A percentile compares a stretch with the other conserved stretches of the same genome.
Conservation (phyloP, 2,113 vertebrate species). For the Stegastes partitus region DNA sequence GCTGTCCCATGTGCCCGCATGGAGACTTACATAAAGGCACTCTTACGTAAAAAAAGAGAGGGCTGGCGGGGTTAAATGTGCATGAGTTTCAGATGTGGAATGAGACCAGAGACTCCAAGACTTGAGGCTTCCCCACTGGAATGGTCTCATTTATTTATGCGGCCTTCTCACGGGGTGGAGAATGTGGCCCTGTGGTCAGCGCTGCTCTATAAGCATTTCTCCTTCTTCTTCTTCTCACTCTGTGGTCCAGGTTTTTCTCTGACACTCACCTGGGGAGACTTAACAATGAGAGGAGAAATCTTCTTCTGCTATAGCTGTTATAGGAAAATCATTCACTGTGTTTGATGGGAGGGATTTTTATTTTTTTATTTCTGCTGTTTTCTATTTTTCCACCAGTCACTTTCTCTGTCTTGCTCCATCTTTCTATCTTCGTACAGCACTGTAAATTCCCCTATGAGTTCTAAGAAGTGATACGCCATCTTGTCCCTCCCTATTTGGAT, state of each 20-base stretch:
- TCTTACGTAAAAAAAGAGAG: conserved; percentile 18
- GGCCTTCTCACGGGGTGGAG: conserved; percentile 7
- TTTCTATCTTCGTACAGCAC: background rate
- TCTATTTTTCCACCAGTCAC: conserved; percentile 15
- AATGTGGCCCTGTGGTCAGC: conserved; percentile 47
- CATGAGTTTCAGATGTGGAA: conserved; percentile 51
- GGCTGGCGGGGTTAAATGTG: conserved; percentile 43
- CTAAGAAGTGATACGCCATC: conserved; percentile 35
- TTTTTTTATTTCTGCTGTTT: conserved; percentile 22
- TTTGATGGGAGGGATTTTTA: conserved; percentile 8
- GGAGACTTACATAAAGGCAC: conserved; percentile 35
- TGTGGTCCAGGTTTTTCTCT: conserved; percentile 16
- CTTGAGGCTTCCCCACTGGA: conserved; percentile 20
- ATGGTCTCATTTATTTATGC: conserved; percentile 54
- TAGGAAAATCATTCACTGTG: background rate
- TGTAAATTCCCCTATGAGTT: conserved; percentile 37
- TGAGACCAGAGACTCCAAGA: conserved; percentile 23
- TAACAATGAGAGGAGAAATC: conserved; percentile 10
- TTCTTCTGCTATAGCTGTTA: background rate
- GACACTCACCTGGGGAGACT: background rate
- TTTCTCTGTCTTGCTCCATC: conserved; percentile 28
- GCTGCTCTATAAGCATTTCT: conserved; percentile 6
- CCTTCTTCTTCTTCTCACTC: background rate
- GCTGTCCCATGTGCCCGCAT: conserved; percentile 19
- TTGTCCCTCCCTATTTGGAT: conserved; percentile 29